Evolutionary conservation across 2,797 vertebrate species (phyloP).

Genomic region (Notamacropus eugenii): DNA sequence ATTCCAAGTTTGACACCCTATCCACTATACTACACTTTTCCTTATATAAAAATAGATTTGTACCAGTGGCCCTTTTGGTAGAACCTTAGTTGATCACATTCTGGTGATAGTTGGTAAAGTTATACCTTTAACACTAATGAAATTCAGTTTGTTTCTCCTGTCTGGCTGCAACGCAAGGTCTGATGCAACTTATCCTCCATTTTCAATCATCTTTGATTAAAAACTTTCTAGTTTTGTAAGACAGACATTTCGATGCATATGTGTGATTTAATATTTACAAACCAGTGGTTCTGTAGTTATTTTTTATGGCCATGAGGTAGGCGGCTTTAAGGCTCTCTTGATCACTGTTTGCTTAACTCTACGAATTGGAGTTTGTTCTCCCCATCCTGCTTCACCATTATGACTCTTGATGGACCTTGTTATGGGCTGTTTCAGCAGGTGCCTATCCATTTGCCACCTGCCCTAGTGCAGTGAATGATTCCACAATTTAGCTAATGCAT

Average conservation of each 20-base stretch:
- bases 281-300: background rate
- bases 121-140: background rate
- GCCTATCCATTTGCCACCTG: constrained; percentile 74
- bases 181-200: background rate
- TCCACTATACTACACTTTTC: background rate
- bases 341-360: background rate
- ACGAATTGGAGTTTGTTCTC: background rate
- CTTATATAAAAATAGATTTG: background rate
- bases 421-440: constrained; percentile 71
- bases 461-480: constrained; percentile 68
- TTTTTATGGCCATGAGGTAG: constrained; percentile 7
- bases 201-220: background rate
- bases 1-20: background rate
- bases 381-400: background rate
- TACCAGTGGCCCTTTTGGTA: background rate
- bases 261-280: background rate
- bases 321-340: constrained; percentile 38
- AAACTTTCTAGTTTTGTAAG: background rate
- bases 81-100: background rate
- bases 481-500: constrained; percentile 75
- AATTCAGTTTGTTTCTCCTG: background rate
- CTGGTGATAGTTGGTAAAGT: background rate
- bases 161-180: background rate
- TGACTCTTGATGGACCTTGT: constrained; percentile 19
- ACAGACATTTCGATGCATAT: background rate